Evolutionary conservation across 2,888 invertebrate species (phyloP).

Genomic region (Epinotia ramella): DNA sequence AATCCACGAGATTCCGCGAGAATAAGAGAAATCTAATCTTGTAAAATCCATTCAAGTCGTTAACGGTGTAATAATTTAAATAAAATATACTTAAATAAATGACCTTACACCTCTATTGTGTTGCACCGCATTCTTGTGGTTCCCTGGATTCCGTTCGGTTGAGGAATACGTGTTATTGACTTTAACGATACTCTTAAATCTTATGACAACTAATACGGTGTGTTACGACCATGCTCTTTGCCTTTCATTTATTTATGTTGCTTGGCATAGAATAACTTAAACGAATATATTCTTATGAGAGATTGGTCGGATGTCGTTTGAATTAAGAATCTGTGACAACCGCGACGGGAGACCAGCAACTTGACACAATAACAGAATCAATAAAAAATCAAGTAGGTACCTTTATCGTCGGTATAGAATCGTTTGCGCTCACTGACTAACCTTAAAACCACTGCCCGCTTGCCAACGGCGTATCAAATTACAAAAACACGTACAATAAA

Average conservation of each 20-base stretch:
- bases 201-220: constrained; percentile 24
- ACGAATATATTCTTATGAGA: neutral
- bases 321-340: constrained; percentile 7
- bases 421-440: constrained; percentile 15
- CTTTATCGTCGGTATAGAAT: neutral
- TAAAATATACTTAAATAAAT: constrained; percentile 29
- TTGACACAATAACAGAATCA: constrained; percentile 1
- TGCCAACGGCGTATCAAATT: constrained; percentile 41
- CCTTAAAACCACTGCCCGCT: constrained; percentile 17
- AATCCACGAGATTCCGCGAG: neutral
- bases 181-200: constrained; percentile 36
- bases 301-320: neutral
- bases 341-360: constrained; percentile 6
- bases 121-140: constrained; percentile 21
- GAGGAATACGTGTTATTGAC: constrained; percentile 22
- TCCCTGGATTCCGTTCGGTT: constrained; percentile 24
- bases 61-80: constrained; percentile 25
- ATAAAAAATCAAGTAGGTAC: neutral
- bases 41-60: constrained; percentile 5
- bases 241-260: neutral
- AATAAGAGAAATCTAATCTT: constrained; percentile 19
- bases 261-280: neutral
- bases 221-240: neutral
- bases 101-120: constrained; percentile 43
- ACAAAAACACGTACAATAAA: constrained; percentile 46